A percentile compares a stretch with the other conserved stretches of the same genome.
These are phyloP conservation scores for Argentina silus DNA, from an alignment of 2,797 vertebrate species.

Conservation along the genomic window DNA sequence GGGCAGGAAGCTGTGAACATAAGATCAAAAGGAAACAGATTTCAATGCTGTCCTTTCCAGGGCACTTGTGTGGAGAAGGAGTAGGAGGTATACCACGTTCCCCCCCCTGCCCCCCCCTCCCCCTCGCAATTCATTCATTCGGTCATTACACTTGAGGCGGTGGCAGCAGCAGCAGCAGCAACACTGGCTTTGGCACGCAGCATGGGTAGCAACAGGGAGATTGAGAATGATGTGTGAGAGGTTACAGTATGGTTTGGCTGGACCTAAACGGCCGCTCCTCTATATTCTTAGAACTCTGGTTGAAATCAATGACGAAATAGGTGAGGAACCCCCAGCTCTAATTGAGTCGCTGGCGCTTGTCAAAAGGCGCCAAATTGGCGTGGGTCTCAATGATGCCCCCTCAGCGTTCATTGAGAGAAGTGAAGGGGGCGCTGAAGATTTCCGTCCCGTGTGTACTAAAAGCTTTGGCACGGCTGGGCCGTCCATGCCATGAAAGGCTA, in stretches of 20 bases:
- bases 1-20: no score
- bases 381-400: slow-evolving; percentile 51
- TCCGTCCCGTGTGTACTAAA: slow-evolving; percentile 48
- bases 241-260: slow-evolving; percentile 1
- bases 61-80: no score
- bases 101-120: no score
- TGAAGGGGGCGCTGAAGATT: slow-evolving; percentile 67
- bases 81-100: no score
- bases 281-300: slow-evolving; percentile 1
- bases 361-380: slow-evolving; percentile 72
- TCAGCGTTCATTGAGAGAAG: slow-evolving; percentile 60
- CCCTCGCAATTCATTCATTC: no score
- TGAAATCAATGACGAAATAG: slow-evolving; percentile 51
- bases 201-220: background rate
- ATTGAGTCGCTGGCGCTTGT: slow-evolving; percentile 46
- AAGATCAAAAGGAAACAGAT: no score
- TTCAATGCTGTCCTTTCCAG: no score
- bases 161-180: slow-evolving; percentile 2
- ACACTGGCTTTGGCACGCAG: background rate
- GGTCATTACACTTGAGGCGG: no score
- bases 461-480: slow-evolving; percentile 13
- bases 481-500: slow-evolving; percentile 58
- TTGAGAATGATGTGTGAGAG: background rate
- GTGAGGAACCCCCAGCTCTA: slow-evolving; percentile 30
- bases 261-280: slow-evolving; percentile 3